Evolutionary conservation across 2,888 invertebrate genomes (phyloP), one percentile per base, ranked within the genome.

Genomic region (Cepaea hortensis): DNA sequence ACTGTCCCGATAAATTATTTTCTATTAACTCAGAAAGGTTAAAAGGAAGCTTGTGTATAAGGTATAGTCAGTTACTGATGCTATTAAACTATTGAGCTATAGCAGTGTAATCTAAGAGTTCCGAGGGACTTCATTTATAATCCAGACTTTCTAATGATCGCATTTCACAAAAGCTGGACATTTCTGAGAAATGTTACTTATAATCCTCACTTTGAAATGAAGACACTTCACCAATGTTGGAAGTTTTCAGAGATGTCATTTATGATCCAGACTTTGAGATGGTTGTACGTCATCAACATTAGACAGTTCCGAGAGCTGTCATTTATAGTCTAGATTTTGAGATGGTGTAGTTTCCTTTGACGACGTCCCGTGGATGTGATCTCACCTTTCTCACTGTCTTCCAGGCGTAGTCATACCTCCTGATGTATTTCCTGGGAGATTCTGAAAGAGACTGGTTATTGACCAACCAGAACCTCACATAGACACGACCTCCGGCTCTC

Each of bases 351-450:
- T 48, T 55, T 68, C 73, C 82, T 35, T 75, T 81, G 13, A 61
- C 65, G 35, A 81, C 80, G 11, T 72, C 75, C 35, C 83, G 73
- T 62, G 83, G 23, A 35, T 23, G 23, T 18, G 73, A 23, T n/a
- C 75, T 83, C 73, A 75, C 7, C 3, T 23, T 73, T 62, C n/a
- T 73, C 4, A 75, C 23, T 15, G 7, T 62, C 11, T 75, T 86
- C 86, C 86, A 86, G 1, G 86, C 86, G 50, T 86, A 86, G 70
- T 86, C 86, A 73, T 86, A 86, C 68, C 81, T 75, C n/a, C 62
- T 46, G 23, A 86, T 13, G n/a, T 55, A 55, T 61, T 23, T 80
- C 81, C 55, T 81, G 15, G 55, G 35, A 18, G 50, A 55, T 35
- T 35, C 48, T 13, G 68, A n/a, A 18, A 50, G 13, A 15, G 70